Conservation (phyloP, 2,797 vertebrate genomes). For the Halcyon leucocephala region DNA sequence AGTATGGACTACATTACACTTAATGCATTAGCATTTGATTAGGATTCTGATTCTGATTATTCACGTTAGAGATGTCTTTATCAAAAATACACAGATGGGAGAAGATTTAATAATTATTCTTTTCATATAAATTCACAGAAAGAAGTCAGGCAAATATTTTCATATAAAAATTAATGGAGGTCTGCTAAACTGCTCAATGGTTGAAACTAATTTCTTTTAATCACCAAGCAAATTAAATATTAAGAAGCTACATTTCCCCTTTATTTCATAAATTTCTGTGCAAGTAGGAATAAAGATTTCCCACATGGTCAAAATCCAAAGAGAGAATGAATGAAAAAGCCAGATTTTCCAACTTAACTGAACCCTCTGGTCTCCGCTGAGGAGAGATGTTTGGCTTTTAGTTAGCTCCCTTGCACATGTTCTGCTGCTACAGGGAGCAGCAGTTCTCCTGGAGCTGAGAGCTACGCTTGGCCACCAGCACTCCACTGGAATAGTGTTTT, state of each 20-base stretch:
- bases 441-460: neutral
- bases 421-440: neutral
- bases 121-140: neutral
- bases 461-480: neutral
- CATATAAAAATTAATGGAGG: slow-evolving; percentile 33
- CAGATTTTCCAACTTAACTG: neutral
- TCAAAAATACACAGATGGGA: slow-evolving; percentile 23
- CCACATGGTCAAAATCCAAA: neutral
- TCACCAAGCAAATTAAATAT: slow-evolving; percentile 45
- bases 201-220: slow-evolving; percentile 48
- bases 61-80: slow-evolving; percentile 5
- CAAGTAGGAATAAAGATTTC: slow-evolving; percentile 9
- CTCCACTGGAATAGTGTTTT: neutral
- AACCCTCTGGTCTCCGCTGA: neutral
- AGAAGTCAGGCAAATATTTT: slow-evolving; percentile 34
- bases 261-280: slow-evolving; percentile 11
- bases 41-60: slow-evolving; percentile 22
- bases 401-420: neutral
- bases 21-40: neutral
- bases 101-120: slow-evolving; percentile 23
- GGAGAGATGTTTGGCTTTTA: neutral
- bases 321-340: neutral
- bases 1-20: neutral
- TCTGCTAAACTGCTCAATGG: slow-evolving; percentile 37
- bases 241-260: slow-evolving; percentile 5